Evolutionary conservation across 1,140 invertebrate species (phyloP), one percentile per base, ranked within the genome.

Genomic region (Zaprionus kolodkinae): DNA sequence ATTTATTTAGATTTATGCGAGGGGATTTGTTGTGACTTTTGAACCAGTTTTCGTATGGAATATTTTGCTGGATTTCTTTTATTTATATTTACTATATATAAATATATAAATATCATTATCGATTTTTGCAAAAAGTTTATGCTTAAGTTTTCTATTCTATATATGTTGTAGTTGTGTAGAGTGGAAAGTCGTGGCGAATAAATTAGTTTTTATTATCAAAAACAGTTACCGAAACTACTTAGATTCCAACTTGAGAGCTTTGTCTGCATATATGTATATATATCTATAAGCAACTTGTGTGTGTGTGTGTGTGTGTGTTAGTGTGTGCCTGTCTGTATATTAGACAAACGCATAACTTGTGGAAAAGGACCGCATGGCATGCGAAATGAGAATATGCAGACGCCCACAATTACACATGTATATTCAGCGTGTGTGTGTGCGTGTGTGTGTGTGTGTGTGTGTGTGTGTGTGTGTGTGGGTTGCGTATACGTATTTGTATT

Each of bases 161-260:
- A 35, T 9, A 35, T n/a, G n/a, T n/a, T n/a, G 4, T 45, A 15
- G 40, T 45, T 45, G 40, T 45, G n/a, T 25, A 40, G 21, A 25
- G 43, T 21, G 30, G 59, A 81, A 80, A 84, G 66, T 84, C 77
- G 67, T 73, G 70, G 56, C 73, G 69, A 71, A 85, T 85, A 81
- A 85, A 85, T 85, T 75, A 81, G 78, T 72, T 85, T 81, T 77
- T 79, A 85, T 85, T 85, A 85, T 85, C 81, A 85, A 85, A 85
- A 81, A 75, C 81, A 81, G 81, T 80, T 85, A 81, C 74, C 71
- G 66, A 81, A 85, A 81, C 81, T 85, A 85, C 81, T 82, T 79
- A 84, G 69, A 84, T 27, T 76, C 60, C 40, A 71, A 75, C 67
- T 64, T 71, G 55, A 59, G 45, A 50, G 36, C 40, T 35, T 38